Conservation (phyloP, 2,888 invertebrate species). For the Falcaria lacertinaria region DNA sequence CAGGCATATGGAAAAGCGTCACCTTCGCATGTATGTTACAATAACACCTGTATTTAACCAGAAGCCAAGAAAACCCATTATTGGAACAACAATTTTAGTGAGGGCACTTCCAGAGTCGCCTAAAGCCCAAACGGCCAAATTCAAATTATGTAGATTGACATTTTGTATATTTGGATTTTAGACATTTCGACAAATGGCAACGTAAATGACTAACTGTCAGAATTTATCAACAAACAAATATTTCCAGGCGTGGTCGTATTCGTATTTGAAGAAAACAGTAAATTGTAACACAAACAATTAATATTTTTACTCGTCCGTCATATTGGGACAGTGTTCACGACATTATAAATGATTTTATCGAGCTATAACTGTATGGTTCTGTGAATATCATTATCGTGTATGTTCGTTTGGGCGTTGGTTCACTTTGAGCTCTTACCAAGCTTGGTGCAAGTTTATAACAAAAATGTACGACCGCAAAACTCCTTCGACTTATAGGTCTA, state of each 20-base stretch:
- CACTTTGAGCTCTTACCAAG: conserved; percentile 13
- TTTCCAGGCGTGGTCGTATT: conserved; percentile 43
- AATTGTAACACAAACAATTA: conserved; percentile 26
- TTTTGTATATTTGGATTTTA: too few species aligned
- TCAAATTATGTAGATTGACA: too few species aligned
- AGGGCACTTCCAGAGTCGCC: too few species aligned
- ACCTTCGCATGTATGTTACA: too few species aligned
- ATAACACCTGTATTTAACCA: too few species aligned
- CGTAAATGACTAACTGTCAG: too few species aligned
- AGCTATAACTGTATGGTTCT: background rate
- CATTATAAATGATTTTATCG: background rate
- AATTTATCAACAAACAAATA: too few species aligned
- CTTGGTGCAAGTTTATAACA: too few species aligned
- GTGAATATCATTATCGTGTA: background rate
- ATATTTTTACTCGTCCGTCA: conserved; percentile 1
- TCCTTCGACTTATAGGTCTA: conserved; percentile 89
- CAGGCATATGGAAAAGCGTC: too few species aligned
- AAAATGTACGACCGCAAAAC: conserved; percentile 87
- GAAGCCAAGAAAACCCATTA: too few species aligned
- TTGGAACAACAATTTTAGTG: too few species aligned
- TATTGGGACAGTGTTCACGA: conserved; percentile 5
- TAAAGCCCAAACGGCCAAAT: too few species aligned
- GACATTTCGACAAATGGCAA: conserved; percentile 15
- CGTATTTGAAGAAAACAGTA: conserved; percentile 10
- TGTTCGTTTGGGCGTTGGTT: conserved; percentile 28